A percentile compares a stretch with the other conserved stretches of the same genome.
Evolutionary conservation across 2,797 vertebrate genomes (phyloP).

Genomic region (Rhadinocentrus ornatus): DNA sequence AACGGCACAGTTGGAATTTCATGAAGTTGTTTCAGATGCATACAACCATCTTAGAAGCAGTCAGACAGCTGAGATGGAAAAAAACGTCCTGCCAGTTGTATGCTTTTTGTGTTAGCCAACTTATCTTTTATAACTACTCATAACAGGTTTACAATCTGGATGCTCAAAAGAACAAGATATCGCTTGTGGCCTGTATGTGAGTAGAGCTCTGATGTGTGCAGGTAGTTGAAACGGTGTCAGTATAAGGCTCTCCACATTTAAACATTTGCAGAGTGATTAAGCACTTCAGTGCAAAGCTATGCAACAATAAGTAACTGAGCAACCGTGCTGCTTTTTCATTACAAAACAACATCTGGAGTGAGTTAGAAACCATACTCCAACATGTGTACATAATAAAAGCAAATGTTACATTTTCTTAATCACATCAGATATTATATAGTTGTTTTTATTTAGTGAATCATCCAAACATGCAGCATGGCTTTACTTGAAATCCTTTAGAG

Average conservation of each 20-base stretch:
- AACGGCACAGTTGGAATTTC: neutral
- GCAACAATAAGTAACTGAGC: neutral
- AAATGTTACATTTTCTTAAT: conserved; percentile 11
- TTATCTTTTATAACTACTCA: conserved; percentile 26
- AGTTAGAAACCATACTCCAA: conserved; percentile 27
- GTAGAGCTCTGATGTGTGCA: conserved; percentile 8
- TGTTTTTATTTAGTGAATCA: too few species aligned
- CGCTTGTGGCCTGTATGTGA: neutral
- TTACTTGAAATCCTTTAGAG: too few species aligned
- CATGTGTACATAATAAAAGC: conserved; percentile 5
- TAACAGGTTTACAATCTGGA: conserved; percentile 20
- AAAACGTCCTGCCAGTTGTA: conserved; percentile 33
- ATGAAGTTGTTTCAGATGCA: neutral
- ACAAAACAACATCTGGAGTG: conserved; percentile 51
- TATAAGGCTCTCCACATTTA: conserved; percentile 8
- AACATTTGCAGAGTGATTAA: neutral
- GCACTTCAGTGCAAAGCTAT: neutral
- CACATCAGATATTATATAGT: neutral
- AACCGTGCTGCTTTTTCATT: conserved; percentile 11
- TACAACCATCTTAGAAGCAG: neutral
- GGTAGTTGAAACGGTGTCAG: conserved; percentile 26
- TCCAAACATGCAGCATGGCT: too few species aligned
- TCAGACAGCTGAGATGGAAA: conserved; percentile 25
- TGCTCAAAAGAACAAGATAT: conserved; percentile 4
- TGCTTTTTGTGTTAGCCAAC: conserved; percentile 18